Evolutionary conservation across 2,113 vertebrate species (phyloP).

Genomic region (Hippopotamus amphibius): DNA sequence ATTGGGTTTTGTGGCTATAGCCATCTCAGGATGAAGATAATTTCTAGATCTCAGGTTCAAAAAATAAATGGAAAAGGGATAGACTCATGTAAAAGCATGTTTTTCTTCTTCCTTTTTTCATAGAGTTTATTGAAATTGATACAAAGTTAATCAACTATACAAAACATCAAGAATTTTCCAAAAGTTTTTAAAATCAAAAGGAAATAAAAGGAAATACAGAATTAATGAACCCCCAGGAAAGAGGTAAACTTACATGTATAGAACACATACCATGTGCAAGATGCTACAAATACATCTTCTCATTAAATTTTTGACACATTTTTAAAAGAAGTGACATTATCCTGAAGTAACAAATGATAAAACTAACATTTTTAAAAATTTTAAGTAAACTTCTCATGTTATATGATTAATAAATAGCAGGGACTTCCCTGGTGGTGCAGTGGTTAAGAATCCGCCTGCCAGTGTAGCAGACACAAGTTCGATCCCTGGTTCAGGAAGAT

Average conservation of each 20-base stretch:
- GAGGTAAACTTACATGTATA: background rate
- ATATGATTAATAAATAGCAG: background rate
- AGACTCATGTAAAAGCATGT: background rate
- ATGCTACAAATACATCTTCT: background rate
- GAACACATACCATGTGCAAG: background rate
- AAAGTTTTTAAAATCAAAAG: slow-evolving; percentile 1
- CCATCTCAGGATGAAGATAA: background rate
- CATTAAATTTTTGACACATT: background rate
- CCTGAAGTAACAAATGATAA: background rate
- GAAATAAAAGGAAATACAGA: slow-evolving; percentile 12
- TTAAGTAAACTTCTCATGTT: background rate
- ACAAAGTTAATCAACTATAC: background rate
- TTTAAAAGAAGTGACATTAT: background rate
- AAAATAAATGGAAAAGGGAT: background rate
- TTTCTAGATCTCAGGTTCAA: slow-evolving; percentile 15
- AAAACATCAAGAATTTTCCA: background rate
- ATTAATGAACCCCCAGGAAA: background rate
- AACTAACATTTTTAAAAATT: background rate
- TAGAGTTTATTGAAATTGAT: background rate
- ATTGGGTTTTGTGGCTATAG: background rate
- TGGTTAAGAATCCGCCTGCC: too few species aligned
- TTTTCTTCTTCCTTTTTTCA: background rate
- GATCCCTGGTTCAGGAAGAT: too few species aligned
- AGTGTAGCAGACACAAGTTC: too few species aligned
- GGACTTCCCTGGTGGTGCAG: too few species aligned